Conservation (phyloP, 2,797 vertebrate species). For the Galago senegalensis region DNA sequence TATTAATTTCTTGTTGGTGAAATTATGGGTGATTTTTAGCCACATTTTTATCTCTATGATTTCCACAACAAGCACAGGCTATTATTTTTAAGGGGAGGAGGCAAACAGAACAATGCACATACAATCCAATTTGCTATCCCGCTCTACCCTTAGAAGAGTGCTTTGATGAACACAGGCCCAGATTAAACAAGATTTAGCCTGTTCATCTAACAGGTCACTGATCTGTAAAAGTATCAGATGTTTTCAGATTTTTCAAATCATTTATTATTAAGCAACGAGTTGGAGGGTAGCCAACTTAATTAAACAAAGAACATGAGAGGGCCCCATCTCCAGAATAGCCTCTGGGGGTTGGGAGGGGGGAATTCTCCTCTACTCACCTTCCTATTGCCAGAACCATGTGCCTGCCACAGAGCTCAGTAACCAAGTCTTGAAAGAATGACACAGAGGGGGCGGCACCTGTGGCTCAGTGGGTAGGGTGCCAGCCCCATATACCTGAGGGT, state of each 20-base stretch:
- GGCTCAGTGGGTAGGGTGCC: too few relatives aligned
- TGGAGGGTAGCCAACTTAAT: slow-evolving; percentile 84
- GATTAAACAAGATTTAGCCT: slow-evolving; percentile 90
- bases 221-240: slow-evolving; percentile 91
- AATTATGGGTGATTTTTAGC: slow-evolving; percentile 8
- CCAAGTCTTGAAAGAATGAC: background rate
- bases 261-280: slow-evolving; percentile 87
- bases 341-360: background rate
- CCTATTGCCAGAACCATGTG: background rate
- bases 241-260: slow-evolving; percentile 91
- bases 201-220: slow-evolving; percentile 89
- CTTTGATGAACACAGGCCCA: slow-evolving; percentile 87
- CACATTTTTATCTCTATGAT: background rate
- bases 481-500: too few relatives aligned
- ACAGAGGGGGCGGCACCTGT: too few relatives aligned
- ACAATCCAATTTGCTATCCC: slow-evolving; percentile 79
- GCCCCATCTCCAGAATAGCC: slow-evolving; percentile 66
- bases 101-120: slow-evolving; percentile 68
- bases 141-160: slow-evolving; percentile 74
- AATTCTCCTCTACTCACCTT: slow-evolving; percentile 26
- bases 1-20: slow-evolving; percentile 20
- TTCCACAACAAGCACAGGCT: slow-evolving; percentile 24
- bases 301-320: slow-evolving; percentile 82
- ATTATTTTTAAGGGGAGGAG: slow-evolving; percentile 20
- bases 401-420: background rate